Evolutionary conservation across 2,888 invertebrate species (phyloP), one percentile per base, ranked within the genome.

Genomic region (Tipula unca): DNA sequence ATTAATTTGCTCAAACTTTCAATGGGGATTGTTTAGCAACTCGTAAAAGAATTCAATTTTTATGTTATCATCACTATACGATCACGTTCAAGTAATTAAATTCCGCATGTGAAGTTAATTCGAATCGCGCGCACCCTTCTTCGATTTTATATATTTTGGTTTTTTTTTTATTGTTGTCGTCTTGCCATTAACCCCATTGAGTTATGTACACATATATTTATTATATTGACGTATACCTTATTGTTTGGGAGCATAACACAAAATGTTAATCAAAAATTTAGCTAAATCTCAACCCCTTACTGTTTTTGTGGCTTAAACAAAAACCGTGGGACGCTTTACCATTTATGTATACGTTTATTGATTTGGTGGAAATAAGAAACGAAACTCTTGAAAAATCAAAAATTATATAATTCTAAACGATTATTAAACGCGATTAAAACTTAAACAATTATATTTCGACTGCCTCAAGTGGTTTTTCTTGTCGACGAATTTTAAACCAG

Each of bases 321-420:
- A 83, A 83, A 83, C 83, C 83, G 83, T 83, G 83, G 83, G 83
- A 83, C 83, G 83, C 35, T 83, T 83, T 82, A 6, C 82, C 29
- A 25, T 14, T 13, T 1, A 1, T 8, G 20, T 54, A 4, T 17
- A 48, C 10, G 17, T n/a, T n/a, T 69, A 25, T 69, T 25, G 69
- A 69, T 69, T 69, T 48, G 13, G 69, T 69, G 25, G 69, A 69
- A 69, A 69, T 69, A 69, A 69, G 69, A 69, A 69, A 69, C 8
- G 69, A 69, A 69, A 25, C 25, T 10, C 69, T 69, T 69, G 69
- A 69, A 69, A 69, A 69, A 25, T 69, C 69, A 69, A 13, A 69
- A 69, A 69, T 0, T 25, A 10, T 25, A 3, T 17, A 8, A 17
- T 25, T 8, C 25, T 69, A 69, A 69, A 69, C 69, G 69, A 69